Base-by-base conservation (phyloP, 2,888 invertebrate genomes). In the Eretmocerus hayati region DNA sequence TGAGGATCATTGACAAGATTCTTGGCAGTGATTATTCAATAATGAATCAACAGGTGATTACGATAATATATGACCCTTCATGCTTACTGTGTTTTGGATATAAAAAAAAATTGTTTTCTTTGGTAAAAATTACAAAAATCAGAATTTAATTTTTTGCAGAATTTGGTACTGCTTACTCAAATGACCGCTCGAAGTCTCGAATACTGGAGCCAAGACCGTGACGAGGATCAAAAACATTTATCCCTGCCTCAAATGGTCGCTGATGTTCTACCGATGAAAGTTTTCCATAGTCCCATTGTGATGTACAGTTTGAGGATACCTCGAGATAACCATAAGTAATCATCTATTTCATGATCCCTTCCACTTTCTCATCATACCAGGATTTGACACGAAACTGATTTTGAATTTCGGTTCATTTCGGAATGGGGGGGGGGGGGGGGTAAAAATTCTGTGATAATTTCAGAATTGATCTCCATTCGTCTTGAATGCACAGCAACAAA, bases 31-130 rank as follows among this genome's bases (percentile, higher is more conserved):
- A 79, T 26, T 76, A 81, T 60, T 81, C 87, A 11, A 78, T 88
- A 58, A 77, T 86, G 52, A 83, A 81, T 72, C 82, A 84, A 70
- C 79, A 84, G 79, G 88, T 88, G 51, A 48, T 37, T 32, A 15
- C 15, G 9, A 18, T 21, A 38, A n/a, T n/a, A n/a, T n/a, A n/a
- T n/a, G n/a, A n/a, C n/a, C n/a, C n/a, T n/a, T n/a, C n/a, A n/a
- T n/a, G n/a, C n/a, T n/a, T n/a, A n/a, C n/a, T n/a, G n/a, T n/a
- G n/a, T n/a, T n/a, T n/a, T n/a, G n/a, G n/a, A n/a, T n/a, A n/a
- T n/a, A n/a, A n/a, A n/a, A 3, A 8, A 6, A 20, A 32, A 30
- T n/a, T 16, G 20, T 30, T 30, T 5, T 4, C 16, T 22, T 22
- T 23, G n/a, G n/a, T n/a, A n/a, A n/a, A n/a, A 40, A 16, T 36